Base-by-base conservation (phyloP, 2,113 vertebrate genomes). In the Emydura subglobosa region DNA sequence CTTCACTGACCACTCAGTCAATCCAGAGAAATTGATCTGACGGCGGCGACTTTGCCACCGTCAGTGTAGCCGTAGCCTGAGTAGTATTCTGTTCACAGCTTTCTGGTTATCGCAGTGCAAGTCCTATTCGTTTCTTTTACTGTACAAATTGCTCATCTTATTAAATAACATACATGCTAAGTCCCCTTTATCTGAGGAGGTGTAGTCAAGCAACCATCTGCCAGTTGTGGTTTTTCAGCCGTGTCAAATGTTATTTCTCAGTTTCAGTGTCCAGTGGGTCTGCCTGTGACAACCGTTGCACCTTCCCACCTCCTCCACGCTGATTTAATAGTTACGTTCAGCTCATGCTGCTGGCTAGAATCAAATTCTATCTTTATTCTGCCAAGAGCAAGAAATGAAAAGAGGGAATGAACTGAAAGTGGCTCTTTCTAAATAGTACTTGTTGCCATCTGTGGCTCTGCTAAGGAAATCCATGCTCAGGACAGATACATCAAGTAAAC, bases 341-440 rank as follows among this genome's bases (percentile, higher is more conserved):
- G 95, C 93, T 96, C 82, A 3, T 59, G 80, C 0, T 83, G 87
- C 92, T 86, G 59, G 91, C 90, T 12, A 59, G 92, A 96, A 96
- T 96, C 90, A 95, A 79, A 94, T 96, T 96, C 96, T 90, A 88
- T 88, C 89, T 93, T 91, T 53, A 90, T 94, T 95, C 96, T 94
- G 94, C 95, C 42, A 0, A 96, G 79, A 97, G 94, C 95, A 92
- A 96, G 92, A 85, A 83, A 39, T 0, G 86, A 93, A 85, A 88
- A 93, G 92, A 92, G 91, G 95, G 91, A 96, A 94, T 93, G 85
- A 92, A 42, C 87, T 47, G 89, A n/a, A 90, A 83, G 86, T 93
- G 14, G 3, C 1, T 9, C 74, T 93, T 31, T 91, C 94, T 96
- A 84, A 96, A 76, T 89, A 86, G 96, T 88, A 14, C 95, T 93